These are phyloP conservation scores for Adrianichthys oophorus DNA, from an alignment of 2,797 vertebrate species.

Conservation along the genomic window DNA sequence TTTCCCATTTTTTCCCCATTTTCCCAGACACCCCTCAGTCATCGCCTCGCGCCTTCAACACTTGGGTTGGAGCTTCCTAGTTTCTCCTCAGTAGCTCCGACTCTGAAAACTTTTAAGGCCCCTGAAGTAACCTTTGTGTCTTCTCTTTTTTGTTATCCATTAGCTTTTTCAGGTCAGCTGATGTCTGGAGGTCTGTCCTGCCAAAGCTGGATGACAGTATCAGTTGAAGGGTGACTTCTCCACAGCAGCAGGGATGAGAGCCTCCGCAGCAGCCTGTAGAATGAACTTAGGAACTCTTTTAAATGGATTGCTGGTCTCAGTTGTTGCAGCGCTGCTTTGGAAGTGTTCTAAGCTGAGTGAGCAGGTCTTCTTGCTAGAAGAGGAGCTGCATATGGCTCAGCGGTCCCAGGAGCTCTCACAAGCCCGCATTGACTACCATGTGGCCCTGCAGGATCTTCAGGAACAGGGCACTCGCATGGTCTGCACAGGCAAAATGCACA, in stretches of 20 bases:
- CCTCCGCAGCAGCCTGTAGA: conserved; percentile 73
- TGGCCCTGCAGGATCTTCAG: conserved; percentile 86
- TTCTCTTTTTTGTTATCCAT: not conserved
- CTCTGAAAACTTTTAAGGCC: too few species aligned
- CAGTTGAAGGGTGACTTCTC: conserved; percentile 63
- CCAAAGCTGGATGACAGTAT: conserved; percentile 41
- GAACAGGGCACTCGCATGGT: conserved; percentile 95
- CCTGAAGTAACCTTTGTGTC: too few species aligned
- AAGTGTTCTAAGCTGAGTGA: conserved; percentile 89
- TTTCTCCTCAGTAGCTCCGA: too few species aligned
- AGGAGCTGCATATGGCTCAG: conserved; percentile 84
- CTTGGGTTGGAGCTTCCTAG: too few species aligned
- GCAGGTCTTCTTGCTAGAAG: conserved; percentile 84
- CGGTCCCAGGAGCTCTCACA: conserved; percentile 85
- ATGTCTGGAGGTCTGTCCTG: conserved; percentile 42
- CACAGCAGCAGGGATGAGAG: conserved; percentile 74
- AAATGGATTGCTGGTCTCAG: conserved; percentile 91
- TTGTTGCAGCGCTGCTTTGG: conserved; percentile 94
- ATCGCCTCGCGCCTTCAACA: too few species aligned
- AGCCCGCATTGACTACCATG: conserved; percentile 87
- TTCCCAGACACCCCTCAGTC: too few species aligned
- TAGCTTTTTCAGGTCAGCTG: conserved; percentile 5
- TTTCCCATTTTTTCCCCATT: too few species aligned
- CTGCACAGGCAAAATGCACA: conserved; percentile 96
- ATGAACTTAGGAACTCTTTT: conserved; percentile 92